Conservation (phyloP, 1,140 invertebrate species). For the Drosophila murphyi region DNA sequence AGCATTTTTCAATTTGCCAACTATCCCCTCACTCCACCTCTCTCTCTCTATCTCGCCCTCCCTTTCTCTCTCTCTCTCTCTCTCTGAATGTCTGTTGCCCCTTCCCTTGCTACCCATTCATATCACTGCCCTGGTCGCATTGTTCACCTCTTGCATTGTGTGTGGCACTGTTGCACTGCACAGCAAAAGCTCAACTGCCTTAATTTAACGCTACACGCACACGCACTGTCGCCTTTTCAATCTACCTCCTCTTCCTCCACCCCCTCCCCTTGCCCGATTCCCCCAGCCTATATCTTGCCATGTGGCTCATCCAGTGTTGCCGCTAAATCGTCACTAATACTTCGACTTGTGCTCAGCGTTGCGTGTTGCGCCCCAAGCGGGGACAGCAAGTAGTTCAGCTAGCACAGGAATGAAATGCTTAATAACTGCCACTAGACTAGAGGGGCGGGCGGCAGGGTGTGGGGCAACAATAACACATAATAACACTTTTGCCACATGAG, state of each 20-base stretch:
- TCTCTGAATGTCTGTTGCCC: neutral
- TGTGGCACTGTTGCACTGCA: slow-evolving; percentile 28
- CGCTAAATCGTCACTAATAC: slow-evolving; percentile 80
- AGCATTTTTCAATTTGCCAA: slow-evolving; percentile 40
- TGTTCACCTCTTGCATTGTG: slow-evolving; percentile 27
- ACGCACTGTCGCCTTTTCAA: slow-evolving; percentile 50
- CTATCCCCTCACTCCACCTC: neutral
- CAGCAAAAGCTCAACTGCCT: slow-evolving; percentile 39
- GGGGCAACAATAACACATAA: neutral
- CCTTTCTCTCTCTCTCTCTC: neutral
- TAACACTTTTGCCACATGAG: slow-evolving; percentile 19
- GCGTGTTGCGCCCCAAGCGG: slow-evolving; percentile 47
- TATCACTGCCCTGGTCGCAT: slow-evolving; percentile 1
- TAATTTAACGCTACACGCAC: slow-evolving; percentile 78
- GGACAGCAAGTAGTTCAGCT: slow-evolving; percentile 55
- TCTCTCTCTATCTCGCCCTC: neutral
- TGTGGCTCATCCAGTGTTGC: slow-evolving; percentile 1
- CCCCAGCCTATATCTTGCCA: neutral
- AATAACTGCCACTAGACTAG: slow-evolving; percentile 60
- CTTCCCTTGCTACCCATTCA: neutral
- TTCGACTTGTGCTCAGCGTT: slow-evolving; percentile 68
- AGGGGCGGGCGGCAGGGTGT: too few relatives aligned
- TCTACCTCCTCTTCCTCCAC: neutral
- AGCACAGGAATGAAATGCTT: slow-evolving; percentile 31
- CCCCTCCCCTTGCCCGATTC: neutral